Evolutionary conservation across 1,140 invertebrate genomes (phyloP).

Genomic region (Drosophila prosaltans): DNA sequence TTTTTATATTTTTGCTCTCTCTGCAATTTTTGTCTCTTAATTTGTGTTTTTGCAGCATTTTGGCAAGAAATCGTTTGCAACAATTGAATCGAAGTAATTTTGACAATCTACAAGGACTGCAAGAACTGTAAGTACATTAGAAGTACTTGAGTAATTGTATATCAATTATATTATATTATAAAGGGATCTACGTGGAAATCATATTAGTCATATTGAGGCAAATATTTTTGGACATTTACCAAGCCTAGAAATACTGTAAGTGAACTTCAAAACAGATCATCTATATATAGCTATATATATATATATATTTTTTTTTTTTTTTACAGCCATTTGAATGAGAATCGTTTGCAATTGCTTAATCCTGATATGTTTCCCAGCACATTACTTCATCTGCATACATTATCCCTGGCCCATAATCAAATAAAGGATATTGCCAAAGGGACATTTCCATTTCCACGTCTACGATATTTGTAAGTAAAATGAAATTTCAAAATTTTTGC

Average conservation of each 20-base stretch:
- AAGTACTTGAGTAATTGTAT: background rate
- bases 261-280: constrained; percentile 13
- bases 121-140: constrained; percentile 81
- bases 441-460: constrained; percentile 68
- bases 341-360: constrained; percentile 53
- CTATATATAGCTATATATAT: background rate
- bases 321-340: constrained; percentile 72
- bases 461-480: constrained; percentile 75
- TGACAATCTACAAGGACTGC: constrained; percentile 62
- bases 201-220: constrained; percentile 67
- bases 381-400: constrained; percentile 67
- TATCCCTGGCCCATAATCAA: constrained; percentile 82
- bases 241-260: constrained; percentile 83
- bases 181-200: constrained; percentile 83
- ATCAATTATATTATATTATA: background rate
- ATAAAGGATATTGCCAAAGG: constrained; percentile 67
- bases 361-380: constrained; percentile 63
- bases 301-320: background rate
- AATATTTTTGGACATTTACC: constrained; percentile 67
- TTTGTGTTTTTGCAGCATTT: constrained; percentile 57
- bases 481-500: constrained; percentile 17
- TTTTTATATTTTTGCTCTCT: constrained; percentile 35
- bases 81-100: constrained; percentile 66
- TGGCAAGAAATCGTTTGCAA: constrained; percentile 76
- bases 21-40: background rate